These are phyloP conservation scores for Ichneumoninae sp. DNA, from an alignment of 2,888 invertebrate genomes.

Conservation along the genomic window DNA sequence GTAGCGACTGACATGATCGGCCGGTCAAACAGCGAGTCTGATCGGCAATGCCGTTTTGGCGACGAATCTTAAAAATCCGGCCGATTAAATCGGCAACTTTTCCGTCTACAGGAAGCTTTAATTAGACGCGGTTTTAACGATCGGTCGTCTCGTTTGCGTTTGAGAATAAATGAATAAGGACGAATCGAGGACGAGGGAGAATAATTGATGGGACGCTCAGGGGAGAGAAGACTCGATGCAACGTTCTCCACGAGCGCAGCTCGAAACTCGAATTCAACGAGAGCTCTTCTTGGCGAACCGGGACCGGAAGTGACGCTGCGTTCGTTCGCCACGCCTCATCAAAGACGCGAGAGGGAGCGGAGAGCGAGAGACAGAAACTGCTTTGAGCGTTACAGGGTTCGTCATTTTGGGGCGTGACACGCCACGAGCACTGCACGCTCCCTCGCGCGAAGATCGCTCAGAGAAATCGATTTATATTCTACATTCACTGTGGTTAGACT, in stretches of 20 bases:
- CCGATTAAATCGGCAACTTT: neutral
- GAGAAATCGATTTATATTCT: slow-evolving; percentile 66
- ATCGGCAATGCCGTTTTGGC: neutral
- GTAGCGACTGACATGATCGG: too few relatives aligned
- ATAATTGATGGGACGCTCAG: slow-evolving; percentile 52
- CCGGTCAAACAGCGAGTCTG: neutral
- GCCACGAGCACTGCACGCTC: slow-evolving; percentile 54
- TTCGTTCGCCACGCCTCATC: slow-evolving; percentile 80
- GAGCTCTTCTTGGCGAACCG: slow-evolving; percentile 62
- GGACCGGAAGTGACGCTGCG: slow-evolving; percentile 79
- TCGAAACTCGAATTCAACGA: slow-evolving; percentile 41
- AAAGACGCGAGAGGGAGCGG: slow-evolving; percentile 70
- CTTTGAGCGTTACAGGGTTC: slow-evolving; percentile 67
- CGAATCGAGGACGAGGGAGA: slow-evolving; percentile 31
- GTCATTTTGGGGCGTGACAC: slow-evolving; percentile 72
- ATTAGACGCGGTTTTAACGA: slow-evolving; percentile 42
- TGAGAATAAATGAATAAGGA: slow-evolving; percentile 26
- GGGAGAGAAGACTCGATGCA: slow-evolving; percentile 39
- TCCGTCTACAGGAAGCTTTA: neutral
- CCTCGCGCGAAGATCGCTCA: slow-evolving; percentile 60
- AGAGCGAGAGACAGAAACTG: slow-evolving; percentile 41
- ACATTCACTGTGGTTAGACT: slow-evolving; percentile 21
- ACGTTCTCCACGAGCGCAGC: slow-evolving; percentile 35
- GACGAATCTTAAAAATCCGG: neutral
- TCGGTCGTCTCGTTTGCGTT: slow-evolving; percentile 44